Evolutionary conservation across 2,888 invertebrate species (phyloP).

Genomic region (Linyphia triangularis): DNA sequence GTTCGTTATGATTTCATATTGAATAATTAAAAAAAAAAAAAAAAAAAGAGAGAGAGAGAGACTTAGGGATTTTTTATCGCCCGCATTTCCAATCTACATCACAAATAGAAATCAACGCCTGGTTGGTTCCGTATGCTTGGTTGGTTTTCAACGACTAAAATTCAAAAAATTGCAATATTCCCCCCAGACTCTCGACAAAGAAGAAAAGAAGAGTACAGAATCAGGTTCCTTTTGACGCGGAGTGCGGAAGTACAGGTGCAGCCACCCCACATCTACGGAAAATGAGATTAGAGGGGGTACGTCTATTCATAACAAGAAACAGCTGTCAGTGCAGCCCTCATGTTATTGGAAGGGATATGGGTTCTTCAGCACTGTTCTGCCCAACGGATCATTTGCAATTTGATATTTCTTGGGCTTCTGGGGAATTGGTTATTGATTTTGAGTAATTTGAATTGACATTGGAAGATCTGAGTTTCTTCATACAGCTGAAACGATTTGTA

Average conservation of each 20-base stretch:
- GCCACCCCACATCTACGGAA: slow-evolving; percentile 29
- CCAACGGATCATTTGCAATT: background rate
- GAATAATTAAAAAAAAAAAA: background rate
- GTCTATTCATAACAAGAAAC: slow-evolving; percentile 55
- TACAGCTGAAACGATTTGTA: no score
- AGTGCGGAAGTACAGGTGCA: slow-evolving; percentile 70
- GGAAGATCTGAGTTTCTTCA: no score
- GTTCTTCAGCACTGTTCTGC: background rate
- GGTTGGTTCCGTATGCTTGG: slow-evolving; percentile 26
- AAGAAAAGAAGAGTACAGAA: slow-evolving; percentile 40
- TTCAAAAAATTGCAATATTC: slow-evolving; percentile 19
- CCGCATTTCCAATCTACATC: slow-evolving; percentile 12
- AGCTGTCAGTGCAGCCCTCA: slow-evolving; percentile 45
- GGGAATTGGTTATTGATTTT: background rate
- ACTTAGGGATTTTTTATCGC: background rate
- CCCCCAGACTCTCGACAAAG: background rate
- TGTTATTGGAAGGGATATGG: slow-evolving; percentile 10
- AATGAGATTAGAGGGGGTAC: slow-evolving; percentile 18
- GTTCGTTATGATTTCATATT: background rate
- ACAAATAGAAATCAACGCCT: slow-evolving; percentile 12
- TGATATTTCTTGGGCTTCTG: background rate
- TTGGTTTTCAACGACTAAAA: background rate
- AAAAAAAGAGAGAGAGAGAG: no score
- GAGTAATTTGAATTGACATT: background rate
- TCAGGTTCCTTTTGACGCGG: slow-evolving; percentile 39